phyloP scores from a whole-genome alignment of 2,888 invertebrate species.

The Drosophila picticornis region DNA sequence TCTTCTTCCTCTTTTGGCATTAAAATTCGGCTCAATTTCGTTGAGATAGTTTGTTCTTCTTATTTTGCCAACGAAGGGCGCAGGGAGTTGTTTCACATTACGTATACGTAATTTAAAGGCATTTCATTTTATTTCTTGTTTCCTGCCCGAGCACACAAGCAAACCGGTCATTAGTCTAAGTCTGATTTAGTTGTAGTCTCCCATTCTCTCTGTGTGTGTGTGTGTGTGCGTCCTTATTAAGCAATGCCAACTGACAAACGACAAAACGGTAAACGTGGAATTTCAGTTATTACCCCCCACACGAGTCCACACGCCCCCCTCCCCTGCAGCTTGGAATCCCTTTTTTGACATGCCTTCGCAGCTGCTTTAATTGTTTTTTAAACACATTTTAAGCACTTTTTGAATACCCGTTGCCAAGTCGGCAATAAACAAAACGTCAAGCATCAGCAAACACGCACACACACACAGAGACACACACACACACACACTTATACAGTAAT shows the following conservation, averaged over 20 bases:
- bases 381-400: conserved; percentile 69
- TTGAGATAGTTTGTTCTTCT: background rate
- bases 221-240: conserved; percentile 51
- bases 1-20: background rate
- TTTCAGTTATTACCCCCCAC: conserved; percentile 39
- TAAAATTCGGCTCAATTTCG: background rate
- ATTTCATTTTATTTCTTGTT: conserved; percentile 26
- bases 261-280: conserved; percentile 27
- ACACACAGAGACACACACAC: conserved; percentile 22
- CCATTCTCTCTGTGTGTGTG: background rate
- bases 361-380: conserved; percentile 75
- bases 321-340: background rate
- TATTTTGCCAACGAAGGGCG: background rate
- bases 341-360: conserved; percentile 32
- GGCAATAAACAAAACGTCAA: conserved; percentile 68
- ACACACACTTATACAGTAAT: conserved; percentile 31
- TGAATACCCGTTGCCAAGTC: conserved; percentile 43
- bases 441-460: conserved; percentile 52
- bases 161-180: conserved; percentile 34
- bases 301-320: background rate
- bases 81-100: conserved; percentile 16
- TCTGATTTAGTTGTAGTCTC: conserved; percentile 42
- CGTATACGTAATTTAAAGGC: conserved; percentile 49
- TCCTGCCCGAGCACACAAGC: background rate
- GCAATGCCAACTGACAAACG: conserved; percentile 60